These are phyloP conservation scores for Vicugna pacos DNA, from an alignment of 2,113 vertebrate species.

Conservation along the genomic window DNA sequence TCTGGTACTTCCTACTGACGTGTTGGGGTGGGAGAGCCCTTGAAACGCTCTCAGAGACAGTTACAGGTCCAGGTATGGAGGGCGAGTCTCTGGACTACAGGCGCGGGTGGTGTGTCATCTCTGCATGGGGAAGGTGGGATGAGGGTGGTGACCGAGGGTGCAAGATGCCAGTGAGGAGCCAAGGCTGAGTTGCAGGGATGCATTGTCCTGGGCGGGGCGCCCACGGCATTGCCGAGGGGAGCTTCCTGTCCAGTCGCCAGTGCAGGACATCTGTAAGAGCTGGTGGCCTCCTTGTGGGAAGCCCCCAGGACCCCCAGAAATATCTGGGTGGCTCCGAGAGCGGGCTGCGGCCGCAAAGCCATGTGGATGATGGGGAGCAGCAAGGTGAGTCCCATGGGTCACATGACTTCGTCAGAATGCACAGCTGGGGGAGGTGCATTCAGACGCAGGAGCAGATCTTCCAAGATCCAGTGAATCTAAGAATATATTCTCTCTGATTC, in stretches of 20 bases:
- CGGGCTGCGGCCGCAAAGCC: neutral
- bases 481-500: neutral
- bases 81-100: rapidly evolving
- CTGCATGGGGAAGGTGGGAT: too few relatives aligned
- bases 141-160: too few relatives aligned
- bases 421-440: rapidly evolving
- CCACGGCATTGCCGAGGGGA: rapidly evolving
- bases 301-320: neutral
- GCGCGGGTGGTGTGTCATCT: rapidly evolving
- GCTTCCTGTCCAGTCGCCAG: rapidly evolving
- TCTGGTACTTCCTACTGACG: rapidly evolving
- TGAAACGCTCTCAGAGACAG: neutral
- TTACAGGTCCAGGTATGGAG: neutral
- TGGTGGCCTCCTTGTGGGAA: neutral
- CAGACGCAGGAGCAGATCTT: too few relatives aligned
- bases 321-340: neutral
- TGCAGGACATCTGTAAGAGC: rapidly evolving
- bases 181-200: neutral
- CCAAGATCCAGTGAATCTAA: neutral
- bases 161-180: rapidly evolving
- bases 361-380: rapidly evolving
- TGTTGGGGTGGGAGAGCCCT: neutral
- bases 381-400: too few relatives aligned
- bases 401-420: rapidly evolving
- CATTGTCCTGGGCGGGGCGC: neutral